Evolutionary conservation across 2,113 vertebrate species (phyloP).

Genomic region (Menura novaehollandiae): DNA sequence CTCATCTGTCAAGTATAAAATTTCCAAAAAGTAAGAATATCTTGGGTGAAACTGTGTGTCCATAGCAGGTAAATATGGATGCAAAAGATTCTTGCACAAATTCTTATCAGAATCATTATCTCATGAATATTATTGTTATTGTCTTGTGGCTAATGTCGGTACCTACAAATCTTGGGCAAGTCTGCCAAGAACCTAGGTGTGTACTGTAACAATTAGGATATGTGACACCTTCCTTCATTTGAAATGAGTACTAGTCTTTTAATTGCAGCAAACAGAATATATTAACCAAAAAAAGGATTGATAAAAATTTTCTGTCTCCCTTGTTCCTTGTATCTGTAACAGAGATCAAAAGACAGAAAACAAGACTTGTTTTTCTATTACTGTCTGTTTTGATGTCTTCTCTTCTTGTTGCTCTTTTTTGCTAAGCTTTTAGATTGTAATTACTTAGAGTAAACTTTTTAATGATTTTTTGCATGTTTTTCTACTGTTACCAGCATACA

Average conservation of each 20-base stretch:
- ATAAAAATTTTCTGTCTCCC: not conserved
- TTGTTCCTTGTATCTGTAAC: not conserved
- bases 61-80: not conserved
- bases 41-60: not conserved
- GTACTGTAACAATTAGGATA: not conserved
- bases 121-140: not conserved
- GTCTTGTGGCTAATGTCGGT: not conserved
- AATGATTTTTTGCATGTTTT: not conserved
- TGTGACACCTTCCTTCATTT: not conserved
- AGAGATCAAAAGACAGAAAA: not conserved
- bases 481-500: not conserved
- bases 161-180: not conserved
- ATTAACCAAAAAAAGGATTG: not conserved
- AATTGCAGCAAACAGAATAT: not conserved
- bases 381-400: not conserved
- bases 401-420: not conserved
- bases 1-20: not conserved
- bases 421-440: not conserved
- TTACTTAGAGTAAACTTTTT: not conserved
- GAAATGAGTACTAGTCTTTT: not conserved
- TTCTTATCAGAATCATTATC: not conserved
- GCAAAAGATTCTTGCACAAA: not conserved
- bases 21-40: not conserved
- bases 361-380: not conserved
- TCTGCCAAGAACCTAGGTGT: not conserved